phyloP scores from a whole-genome alignment of 2,797 vertebrate genomes.

The Rousettus madagascariensis region DNA sequence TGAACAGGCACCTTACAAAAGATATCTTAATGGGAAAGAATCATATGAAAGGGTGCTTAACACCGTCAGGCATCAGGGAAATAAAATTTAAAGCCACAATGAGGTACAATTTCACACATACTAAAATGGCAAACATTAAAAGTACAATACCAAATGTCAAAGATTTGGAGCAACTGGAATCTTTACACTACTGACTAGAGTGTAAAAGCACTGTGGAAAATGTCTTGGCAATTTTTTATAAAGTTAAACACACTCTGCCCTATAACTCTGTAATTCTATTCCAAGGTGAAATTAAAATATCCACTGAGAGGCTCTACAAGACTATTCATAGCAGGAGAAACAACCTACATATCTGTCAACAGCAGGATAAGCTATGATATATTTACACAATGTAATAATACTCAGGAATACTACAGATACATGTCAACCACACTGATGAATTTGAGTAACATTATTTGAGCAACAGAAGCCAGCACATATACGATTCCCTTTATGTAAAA shows the following conservation, averaged over 20 bases:
- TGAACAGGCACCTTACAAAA: not conserved
- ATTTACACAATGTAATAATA: not conserved
- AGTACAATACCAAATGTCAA: not conserved
- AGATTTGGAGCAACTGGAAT: not conserved
- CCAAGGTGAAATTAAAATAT: not conserved
- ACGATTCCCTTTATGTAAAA: not conserved
- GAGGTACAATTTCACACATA: not conserved
- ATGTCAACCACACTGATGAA: not conserved
- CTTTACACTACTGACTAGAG: not conserved
- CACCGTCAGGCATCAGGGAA: not conserved
- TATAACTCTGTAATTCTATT: not conserved
- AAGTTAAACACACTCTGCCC: not conserved
- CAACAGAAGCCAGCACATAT: not conserved
- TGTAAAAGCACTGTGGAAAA: slow-evolving; percentile 1
- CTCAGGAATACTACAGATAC: not conserved
- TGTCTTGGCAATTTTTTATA: not conserved
- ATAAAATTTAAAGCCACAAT: slow-evolving; percentile 20
- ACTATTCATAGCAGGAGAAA: slow-evolving; percentile 1
- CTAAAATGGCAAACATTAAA: not conserved
- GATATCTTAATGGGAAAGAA: not conserved
- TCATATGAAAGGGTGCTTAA: not conserved
- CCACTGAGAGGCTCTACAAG: not conserved
- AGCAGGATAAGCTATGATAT: not conserved
- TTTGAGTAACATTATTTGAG: not conserved
- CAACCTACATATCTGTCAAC: not conserved